Evolutionary conservation across 1,140 invertebrate species (phyloP).

Genomic region (Ephestia elutella): DNA sequence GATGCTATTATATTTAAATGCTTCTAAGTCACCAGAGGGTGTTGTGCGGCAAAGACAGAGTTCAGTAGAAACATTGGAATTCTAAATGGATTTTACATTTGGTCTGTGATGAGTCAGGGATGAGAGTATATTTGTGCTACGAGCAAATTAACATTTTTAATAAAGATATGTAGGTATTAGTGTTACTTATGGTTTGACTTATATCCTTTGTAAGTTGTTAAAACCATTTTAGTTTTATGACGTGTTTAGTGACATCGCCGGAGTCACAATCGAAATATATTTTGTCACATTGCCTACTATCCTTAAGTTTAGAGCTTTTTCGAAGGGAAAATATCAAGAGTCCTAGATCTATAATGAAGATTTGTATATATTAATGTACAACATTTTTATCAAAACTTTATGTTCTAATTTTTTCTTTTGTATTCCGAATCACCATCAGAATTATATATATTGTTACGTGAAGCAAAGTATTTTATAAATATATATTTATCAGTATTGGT

Average conservation of each 20-base stretch:
- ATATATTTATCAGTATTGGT: constrained; percentile 51
- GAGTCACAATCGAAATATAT: constrained; percentile 56
- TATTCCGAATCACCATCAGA: constrained; percentile 48
- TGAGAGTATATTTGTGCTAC: constrained; percentile 68
- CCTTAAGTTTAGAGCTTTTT: constrained; percentile 33
- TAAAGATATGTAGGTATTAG: constrained; percentile 65
- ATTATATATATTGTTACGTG: constrained; percentile 55
- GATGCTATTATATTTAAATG: constrained; percentile 72
- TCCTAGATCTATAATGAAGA: constrained; percentile 43
- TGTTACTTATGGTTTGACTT: constrained; percentile 67
- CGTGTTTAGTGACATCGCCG: constrained; percentile 63
- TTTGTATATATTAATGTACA: constrained; percentile 50
- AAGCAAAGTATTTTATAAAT: constrained; percentile 56
- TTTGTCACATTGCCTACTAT: constrained; percentile 51
- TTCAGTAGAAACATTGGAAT: constrained; percentile 44
- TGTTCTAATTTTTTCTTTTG: constrained; percentile 38
- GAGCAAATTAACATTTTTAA: constrained; percentile 69
- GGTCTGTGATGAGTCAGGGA: constrained; percentile 68
- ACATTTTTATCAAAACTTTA: constrained; percentile 39
- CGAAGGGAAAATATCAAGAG: constrained; percentile 31
- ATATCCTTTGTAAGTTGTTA: constrained; percentile 69
- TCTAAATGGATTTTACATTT: constrained; percentile 58
- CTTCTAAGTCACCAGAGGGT: constrained; percentile 68
- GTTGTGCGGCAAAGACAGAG: constrained; percentile 32
- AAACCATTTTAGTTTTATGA: constrained; percentile 68